phyloP scores from a whole-genome alignment of 1,140 invertebrate genomes.

The Drosophila mayri region DNA sequence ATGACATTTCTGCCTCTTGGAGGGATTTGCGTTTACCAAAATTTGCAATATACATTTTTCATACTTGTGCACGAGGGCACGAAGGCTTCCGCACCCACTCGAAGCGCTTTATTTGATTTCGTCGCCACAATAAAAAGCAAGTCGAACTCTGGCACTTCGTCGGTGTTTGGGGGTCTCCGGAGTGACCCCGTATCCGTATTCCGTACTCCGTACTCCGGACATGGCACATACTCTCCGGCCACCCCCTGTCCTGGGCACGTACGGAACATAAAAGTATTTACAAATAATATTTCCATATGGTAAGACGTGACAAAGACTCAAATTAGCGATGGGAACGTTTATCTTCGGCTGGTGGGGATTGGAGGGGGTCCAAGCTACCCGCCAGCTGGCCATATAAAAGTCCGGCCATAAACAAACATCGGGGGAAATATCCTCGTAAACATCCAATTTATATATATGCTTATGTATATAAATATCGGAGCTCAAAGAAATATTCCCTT shows the following conservation, averaged over 20 bases:
- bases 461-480: conserved; percentile 41
- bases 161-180: background rate
- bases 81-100: conserved; percentile 34
- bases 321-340: conserved; percentile 81
- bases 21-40: conserved; percentile 66
- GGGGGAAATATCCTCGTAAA: conserved; percentile 54
- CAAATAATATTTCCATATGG: conserved; percentile 85
- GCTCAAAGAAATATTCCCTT: conserved; percentile 39
- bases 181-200: conserved; percentile 42
- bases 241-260: conserved; percentile 76
- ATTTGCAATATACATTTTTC: conserved; percentile 75
- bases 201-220: conserved; percentile 19
- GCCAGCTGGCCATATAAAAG: conserved; percentile 68
- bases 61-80: conserved; percentile 50
- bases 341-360: conserved; percentile 55
- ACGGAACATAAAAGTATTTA: conserved; percentile 84
- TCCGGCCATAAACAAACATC: conserved; percentile 69
- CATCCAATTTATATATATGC: conserved; percentile 59
- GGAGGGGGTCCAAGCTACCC: background rate
- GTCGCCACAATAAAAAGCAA: conserved; percentile 76
- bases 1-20: conserved; percentile 78
- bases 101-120: conserved; percentile 80
- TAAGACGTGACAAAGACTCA: conserved; percentile 84
- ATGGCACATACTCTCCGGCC: background rate
- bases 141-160: conserved; percentile 23